Base-by-base conservation (phyloP, 1,140 invertebrate species). In the Hylaeus volcanicus region DNA sequence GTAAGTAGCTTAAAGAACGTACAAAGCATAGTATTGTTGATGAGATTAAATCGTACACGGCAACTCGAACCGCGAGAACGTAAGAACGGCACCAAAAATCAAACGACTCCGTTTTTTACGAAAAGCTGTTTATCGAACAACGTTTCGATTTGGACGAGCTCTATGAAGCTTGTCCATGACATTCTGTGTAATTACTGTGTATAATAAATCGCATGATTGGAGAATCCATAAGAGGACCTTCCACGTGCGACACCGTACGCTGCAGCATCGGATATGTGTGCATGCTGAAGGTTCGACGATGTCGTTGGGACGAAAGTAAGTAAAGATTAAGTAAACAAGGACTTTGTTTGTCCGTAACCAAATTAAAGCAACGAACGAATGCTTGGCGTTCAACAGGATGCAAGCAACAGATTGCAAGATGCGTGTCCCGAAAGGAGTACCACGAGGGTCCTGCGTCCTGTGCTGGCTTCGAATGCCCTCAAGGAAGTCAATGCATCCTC, bases 151-250 rank as follows among this genome's bases (percentile, higher is more conserved):
- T 8, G 0, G 2, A 0, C 5, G 45, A 48, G 5, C 45, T 48
- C 2, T 48, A 48, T 26, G 26, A 26, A 26, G 0, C 26, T 26
- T 26, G 26, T 26, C 26, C 26, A 26, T 26, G 26, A 26, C 26
- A 26, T 26, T 26, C 26, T 26, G 26, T 26, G 26, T 26, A 26
- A 26, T 26, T 26, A 26, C 26, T 26, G 26, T 26, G 26, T 26
- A 26, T 26, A 26, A 26, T 26, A 12, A 68, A 43, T 26, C 51
- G 11, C 37, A 45, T 61, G 11, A 70, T 86, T 88, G 26, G 60
- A 92, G 91, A 92, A 70, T 89, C 83, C 3, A 14, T 89, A 14
- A 88, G 80, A 69, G 91, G 91, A 51, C 90, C 91, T 1, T 51
- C 71, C 6, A 84, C 78, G 0, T 92, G 91, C 43, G 82, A 90